These are phyloP conservation scores for Parnassius glacialis DNA, from an alignment of 2,888 invertebrate genomes.

Conservation along the genomic window DNA sequence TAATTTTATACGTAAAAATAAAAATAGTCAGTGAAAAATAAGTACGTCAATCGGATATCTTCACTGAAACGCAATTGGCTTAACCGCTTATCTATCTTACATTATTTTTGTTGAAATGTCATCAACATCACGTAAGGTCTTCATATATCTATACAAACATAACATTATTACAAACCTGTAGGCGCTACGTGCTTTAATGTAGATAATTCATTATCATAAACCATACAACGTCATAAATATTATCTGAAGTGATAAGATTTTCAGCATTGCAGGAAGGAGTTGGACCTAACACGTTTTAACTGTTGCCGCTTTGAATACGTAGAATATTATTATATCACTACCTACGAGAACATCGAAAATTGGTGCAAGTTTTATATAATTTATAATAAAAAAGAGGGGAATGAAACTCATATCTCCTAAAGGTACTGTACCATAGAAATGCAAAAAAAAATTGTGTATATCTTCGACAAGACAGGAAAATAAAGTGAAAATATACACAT, in stretches of 20 bases:
- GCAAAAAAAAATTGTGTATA: too few species aligned
- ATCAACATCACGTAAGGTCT: conserved; percentile 30
- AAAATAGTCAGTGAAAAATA: not conserved
- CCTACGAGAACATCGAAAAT: too few species aligned
- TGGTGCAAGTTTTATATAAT: too few species aligned
- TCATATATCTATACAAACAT: conserved; percentile 26
- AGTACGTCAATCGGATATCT: not conserved
- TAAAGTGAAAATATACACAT: too few species aligned
- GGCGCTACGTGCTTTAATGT: conserved; percentile 45
- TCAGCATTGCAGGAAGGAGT: conserved; percentile 46
- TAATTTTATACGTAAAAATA: too few species aligned
- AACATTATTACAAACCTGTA: conserved; percentile 28
- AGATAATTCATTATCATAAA: conserved; percentile 51
- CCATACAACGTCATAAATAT: conserved; percentile 52
- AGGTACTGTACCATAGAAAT: too few species aligned
- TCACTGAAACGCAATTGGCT: conserved; percentile 6
- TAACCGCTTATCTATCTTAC: conserved; percentile 22
- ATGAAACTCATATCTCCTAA: too few species aligned
- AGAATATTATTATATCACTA: too few species aligned
- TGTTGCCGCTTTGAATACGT: conserved; percentile 26
- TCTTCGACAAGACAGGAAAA: too few species aligned
- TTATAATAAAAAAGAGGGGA: too few species aligned
- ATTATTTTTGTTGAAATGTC: conserved; percentile 16
- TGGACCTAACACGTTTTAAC: conserved; percentile 57
- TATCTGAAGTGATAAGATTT: conserved; percentile 67